Base-by-base conservation (phyloP, 2,888 invertebrate species). In the Coenonympha arcania region DNA sequence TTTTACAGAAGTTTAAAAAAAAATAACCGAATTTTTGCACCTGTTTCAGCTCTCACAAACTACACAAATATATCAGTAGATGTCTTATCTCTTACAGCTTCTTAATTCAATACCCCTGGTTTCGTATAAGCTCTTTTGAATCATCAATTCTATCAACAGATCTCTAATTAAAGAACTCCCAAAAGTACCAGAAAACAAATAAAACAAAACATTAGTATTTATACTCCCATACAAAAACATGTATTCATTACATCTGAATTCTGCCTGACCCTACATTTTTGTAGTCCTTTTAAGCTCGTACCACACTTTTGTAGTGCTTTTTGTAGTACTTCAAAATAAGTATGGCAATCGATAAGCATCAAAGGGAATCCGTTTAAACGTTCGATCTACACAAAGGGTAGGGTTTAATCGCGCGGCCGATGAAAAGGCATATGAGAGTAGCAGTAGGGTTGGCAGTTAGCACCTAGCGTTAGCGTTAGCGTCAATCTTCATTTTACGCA, bases 351-450 rank as follows among this genome's bases (percentile, higher is more conserved):
- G 56, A 58, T 58, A 56, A 56, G 42, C 43, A 58, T 58, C 58
- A 54, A 56, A 52, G 54, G 40, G 51, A 40, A 50, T 48, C 55
- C 53, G 51, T 55, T 53, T 53, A 53, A 50, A 53, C 51, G 47
- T 49, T 40, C 52, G 46, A 50, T 48, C 48, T 37, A 22, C 50
- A 45, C 54, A 51, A 48, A 44, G 40, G 26, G 36, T 16, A 31
- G 45, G 26, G 48, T 47, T 58, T 58, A 60, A 60, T 58, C 56
- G 60, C 62, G 60, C 63, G 65, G 62, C 59, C 61, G 62, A 66
- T 66, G 64, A 65, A 66, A 59, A 60, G 62, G 64, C 59, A 64
- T 65, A 69, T 70, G 66, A 70, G 6, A 69, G 64, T 16, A 60
- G 57, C 60, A 61, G 56, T 36, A 45, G 45, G 45, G 45, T 18